phyloP scores from a whole-genome alignment of 23 tunicate species.

The Phallusia fumigata region DNA sequence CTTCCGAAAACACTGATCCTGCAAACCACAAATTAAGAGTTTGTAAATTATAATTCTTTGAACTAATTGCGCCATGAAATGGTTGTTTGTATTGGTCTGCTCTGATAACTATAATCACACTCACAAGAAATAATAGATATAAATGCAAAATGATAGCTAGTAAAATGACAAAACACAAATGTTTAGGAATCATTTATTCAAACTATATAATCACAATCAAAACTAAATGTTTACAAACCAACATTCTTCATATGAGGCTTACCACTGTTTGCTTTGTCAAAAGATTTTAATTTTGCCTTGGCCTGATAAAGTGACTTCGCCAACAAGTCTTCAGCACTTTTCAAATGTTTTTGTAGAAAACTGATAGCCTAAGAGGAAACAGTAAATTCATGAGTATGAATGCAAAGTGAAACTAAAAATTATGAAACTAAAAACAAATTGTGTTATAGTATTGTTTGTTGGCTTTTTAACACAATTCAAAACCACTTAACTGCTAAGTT shows the following conservation, averaged over 20 bases:
- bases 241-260: neutral
- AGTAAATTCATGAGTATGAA: neutral
- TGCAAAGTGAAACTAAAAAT: too few relatives aligned
- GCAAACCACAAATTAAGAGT: neutral
- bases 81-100: too few relatives aligned
- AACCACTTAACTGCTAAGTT: too few relatives aligned
- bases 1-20: conserved; percentile 72
- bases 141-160: too few relatives aligned
- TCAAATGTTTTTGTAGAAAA: conserved; percentile 67
- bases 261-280: conserved; percentile 63
- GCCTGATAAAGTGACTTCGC: conserved; percentile 78
- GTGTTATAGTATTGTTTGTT: too few relatives aligned
- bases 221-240: neutral
- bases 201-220: too few relatives aligned
- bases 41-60: neutral
- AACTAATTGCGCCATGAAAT: too few relatives aligned
- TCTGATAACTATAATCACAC: too few relatives aligned
- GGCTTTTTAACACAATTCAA: too few relatives aligned
- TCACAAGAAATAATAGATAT: too few relatives aligned
- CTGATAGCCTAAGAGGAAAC: conserved; percentile 38
- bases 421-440: neutral
- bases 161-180: too few relatives aligned
- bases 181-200: too few relatives aligned
- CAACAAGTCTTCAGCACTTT: conserved; percentile 65
- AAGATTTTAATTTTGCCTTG: conserved; percentile 59